phyloP scores from a whole-genome alignment of 2,797 vertebrate species.

The Pangasius sanitwongsei region DNA sequence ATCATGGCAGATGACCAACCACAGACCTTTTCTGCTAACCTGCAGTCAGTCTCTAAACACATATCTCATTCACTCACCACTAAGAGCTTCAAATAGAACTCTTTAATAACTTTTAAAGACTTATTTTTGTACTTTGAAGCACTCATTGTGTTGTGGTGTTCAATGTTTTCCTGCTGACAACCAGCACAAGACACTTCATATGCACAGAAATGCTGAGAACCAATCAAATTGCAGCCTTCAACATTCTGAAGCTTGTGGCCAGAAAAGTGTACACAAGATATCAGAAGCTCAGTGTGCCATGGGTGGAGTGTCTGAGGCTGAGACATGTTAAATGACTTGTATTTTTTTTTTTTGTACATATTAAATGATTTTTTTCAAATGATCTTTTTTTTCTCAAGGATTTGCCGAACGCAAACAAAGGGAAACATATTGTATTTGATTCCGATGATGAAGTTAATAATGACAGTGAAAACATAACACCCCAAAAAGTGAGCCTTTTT shows the following conservation, averaged over 20 bases:
- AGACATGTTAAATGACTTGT: not conserved
- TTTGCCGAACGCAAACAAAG: constrained; percentile 64
- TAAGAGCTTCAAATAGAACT: not conserved
- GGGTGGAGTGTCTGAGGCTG: not conserved
- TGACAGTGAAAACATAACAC: constrained; percentile 30
- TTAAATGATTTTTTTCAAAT: constrained; percentile 17
- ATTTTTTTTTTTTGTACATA: not conserved
- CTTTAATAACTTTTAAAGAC: too few species aligned
- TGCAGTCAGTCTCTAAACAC: not conserved
- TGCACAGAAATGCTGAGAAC: not conserved
- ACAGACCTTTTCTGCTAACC: not conserved
- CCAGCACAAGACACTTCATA: not conserved
- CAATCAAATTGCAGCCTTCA: not conserved
- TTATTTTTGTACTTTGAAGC: not conserved
- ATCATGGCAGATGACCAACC: not conserved
- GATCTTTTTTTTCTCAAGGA: constrained; percentile 71
- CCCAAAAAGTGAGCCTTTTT: constrained; percentile 53
- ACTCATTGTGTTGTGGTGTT: not conserved
- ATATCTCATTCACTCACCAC: not conserved
- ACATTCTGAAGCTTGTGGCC: not conserved
- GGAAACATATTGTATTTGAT: constrained; percentile 85
- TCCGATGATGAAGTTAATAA: constrained; percentile 79
- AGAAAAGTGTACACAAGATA: not conserved
- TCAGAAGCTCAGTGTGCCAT: not conserved
- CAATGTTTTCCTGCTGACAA: not conserved